phyloP scores from a whole-genome alignment of 1,140 invertebrate species.

The Platorchestia sp. region DNA sequence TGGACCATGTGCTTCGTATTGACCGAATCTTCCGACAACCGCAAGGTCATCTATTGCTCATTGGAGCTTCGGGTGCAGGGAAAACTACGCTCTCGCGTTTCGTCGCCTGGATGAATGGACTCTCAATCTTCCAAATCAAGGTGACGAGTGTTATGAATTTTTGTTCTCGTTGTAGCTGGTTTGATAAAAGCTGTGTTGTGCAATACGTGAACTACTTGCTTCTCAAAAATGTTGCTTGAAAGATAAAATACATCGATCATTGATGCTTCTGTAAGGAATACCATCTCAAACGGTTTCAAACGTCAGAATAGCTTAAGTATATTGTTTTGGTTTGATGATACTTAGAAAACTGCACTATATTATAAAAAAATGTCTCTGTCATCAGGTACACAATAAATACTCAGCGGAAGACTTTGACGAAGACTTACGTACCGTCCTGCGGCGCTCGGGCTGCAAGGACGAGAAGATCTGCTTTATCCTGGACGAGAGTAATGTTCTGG shows the following conservation, averaged over 20 bases:
- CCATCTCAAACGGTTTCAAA: no score
- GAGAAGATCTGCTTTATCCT: conserved; percentile 99
- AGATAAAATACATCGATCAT: no score
- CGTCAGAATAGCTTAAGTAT: not conserved
- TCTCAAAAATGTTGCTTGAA: no score
- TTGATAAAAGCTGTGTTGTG: not conserved
- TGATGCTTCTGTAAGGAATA: no score
- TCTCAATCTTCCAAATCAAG: conserved; percentile 98
- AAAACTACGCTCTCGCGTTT: conserved; percentile 99
- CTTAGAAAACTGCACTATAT: not conserved
- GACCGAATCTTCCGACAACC: conserved; percentile 99
- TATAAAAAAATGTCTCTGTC: not conserved
- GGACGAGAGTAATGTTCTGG: conserved; percentile 98
- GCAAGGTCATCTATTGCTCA: conserved; percentile 95
- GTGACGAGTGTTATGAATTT: not conserved
- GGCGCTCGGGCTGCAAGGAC: conserved; percentile 95
- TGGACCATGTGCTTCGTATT: conserved; percentile 98
- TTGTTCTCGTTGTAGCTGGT: not conserved
- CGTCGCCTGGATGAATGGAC: conserved; percentile 99
- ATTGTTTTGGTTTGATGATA: not conserved
- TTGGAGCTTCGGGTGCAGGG: conserved; percentile 97
- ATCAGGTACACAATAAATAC: conserved; percentile 97
- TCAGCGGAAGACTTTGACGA: conserved; percentile 99
- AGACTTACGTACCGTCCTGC: conserved; percentile 92
- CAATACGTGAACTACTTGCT: no score